These are phyloP conservation scores for Phalacrocorax pelagicus DNA, from an alignment of 2,113 vertebrate genomes.

Conservation along the genomic window DNA sequence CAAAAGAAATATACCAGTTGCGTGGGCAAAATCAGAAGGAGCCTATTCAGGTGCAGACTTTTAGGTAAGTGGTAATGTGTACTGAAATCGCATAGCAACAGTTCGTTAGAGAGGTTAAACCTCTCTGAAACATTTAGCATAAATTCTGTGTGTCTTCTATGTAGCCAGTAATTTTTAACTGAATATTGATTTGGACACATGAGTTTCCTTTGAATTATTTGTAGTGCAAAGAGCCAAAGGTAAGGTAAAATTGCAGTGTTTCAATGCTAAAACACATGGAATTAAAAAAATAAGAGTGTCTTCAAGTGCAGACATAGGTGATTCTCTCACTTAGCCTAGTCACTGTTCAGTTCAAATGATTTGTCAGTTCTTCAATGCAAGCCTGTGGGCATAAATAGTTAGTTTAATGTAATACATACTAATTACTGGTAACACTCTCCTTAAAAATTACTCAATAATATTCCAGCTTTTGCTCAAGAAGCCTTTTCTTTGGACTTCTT, in stretches of 20 bases:
- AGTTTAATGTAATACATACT: not conserved
- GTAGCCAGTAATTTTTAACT: not conserved
- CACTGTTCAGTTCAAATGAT: not conserved
- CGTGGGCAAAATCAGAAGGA: slow-evolving; percentile 93
- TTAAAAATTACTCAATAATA: not conserved
- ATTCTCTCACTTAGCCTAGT: not conserved
- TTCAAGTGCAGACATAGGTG: not conserved
- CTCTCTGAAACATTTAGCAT: not conserved
- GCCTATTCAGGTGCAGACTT: slow-evolving; percentile 94
- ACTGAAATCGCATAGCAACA: not conserved
- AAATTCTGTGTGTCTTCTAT: not conserved
- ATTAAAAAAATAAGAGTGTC: not conserved
- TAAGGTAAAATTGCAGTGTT: not conserved
- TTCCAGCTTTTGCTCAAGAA: not conserved
- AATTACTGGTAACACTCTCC: not conserved
- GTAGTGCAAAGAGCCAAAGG: not conserved
- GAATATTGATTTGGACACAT: not conserved
- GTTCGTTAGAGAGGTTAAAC: not conserved
- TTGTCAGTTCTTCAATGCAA: not conserved
- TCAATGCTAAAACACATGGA: not conserved
- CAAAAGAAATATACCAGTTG: slow-evolving; percentile 93
- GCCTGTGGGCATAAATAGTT: not conserved
- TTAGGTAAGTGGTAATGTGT: slow-evolving; percentile 78
- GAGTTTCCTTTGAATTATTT: not conserved
- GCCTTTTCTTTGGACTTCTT: not conserved